Percentiles rank a stretch among this genome's conserved stretches.
Conservation (phyloP, 2,797 vertebrate species). For the Melanotaenia boesemani region DNA sequence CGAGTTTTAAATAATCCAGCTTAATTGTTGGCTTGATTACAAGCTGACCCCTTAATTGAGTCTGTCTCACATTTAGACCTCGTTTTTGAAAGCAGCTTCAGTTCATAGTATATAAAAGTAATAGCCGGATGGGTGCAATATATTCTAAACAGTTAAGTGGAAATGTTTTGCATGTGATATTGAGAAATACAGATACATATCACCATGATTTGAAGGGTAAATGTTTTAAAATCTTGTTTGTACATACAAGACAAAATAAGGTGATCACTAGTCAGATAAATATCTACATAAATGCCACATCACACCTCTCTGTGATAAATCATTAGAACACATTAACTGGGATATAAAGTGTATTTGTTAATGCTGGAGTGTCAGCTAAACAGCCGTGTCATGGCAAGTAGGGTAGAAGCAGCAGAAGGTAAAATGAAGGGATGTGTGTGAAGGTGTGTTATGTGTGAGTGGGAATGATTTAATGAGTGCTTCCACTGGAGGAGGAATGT, state of each 20-base stretch:
- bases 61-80: not conserved
- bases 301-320: too few relatives aligned
- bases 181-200: not conserved
- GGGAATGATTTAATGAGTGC: slow-evolving; percentile 47
- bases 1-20: not conserved
- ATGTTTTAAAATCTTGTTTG: too few relatives aligned
- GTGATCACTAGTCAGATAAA: too few relatives aligned
- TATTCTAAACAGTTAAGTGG: not conserved
- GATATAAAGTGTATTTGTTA: too few relatives aligned
- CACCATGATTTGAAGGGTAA: not conserved
- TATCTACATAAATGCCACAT: too few relatives aligned
- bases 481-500: slow-evolving; percentile 43
- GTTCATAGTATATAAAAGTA: not conserved
- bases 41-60: not conserved
- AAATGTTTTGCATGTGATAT: not conserved
- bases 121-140: not conserved
- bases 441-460: slow-evolving; percentile 25
- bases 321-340: too few relatives aligned
- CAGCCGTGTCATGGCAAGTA: slow-evolving; percentile 30
- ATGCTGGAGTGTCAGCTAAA: slow-evolving; percentile 35
- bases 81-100: not conserved
- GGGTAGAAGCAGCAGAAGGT: slow-evolving; percentile 10
- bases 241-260: too few relatives aligned
- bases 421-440: slow-evolving; percentile 20
- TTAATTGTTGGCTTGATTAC: not conserved